Evolutionary conservation across 2,888 invertebrate species (phyloP).

Genomic region (Dermolepida albohirtum): DNA sequence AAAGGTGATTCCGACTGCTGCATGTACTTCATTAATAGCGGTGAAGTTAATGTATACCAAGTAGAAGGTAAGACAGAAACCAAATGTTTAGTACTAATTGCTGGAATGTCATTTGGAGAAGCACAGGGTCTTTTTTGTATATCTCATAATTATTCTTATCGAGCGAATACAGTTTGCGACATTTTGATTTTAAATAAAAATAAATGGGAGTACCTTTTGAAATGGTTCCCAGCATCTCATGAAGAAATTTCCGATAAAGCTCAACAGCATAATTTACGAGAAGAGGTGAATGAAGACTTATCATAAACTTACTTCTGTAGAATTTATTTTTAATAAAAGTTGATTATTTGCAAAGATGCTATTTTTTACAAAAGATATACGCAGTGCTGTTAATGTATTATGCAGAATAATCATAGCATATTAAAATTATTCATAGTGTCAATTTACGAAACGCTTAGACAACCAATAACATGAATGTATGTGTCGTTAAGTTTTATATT

Average conservation of each 20-base stretch:
- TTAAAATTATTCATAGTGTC: no score
- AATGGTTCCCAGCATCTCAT: constrained; percentile 52
- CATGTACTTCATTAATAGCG: constrained; percentile 69
- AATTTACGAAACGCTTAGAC: no score
- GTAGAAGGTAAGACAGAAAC: constrained; percentile 42
- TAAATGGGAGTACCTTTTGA: constrained; percentile 50
- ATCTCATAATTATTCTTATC: constrained; percentile 48
- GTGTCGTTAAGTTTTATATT: no score
- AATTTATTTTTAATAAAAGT: no score
- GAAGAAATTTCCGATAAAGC: constrained; percentile 43
- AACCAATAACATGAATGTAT: no score
- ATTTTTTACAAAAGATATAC: no score
- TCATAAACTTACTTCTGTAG: no score
- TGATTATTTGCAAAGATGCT: no score
- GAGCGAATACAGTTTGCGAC: constrained; percentile 50
- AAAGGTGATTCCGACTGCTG: constrained; percentile 68
- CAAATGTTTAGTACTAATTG: constrained; percentile 37
- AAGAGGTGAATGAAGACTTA: no score
- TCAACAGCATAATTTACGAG: neutral
- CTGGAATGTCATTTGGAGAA: constrained; percentile 49
- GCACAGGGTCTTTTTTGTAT: constrained; percentile 50
- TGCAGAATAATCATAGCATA: no score
- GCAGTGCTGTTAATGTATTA: no score
- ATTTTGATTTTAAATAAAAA: constrained; percentile 47
- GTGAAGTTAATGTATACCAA: constrained; percentile 62